Evolutionary conservation across 2,113 vertebrate species (phyloP).

Genomic region (Geothlypis trichas): DNA sequence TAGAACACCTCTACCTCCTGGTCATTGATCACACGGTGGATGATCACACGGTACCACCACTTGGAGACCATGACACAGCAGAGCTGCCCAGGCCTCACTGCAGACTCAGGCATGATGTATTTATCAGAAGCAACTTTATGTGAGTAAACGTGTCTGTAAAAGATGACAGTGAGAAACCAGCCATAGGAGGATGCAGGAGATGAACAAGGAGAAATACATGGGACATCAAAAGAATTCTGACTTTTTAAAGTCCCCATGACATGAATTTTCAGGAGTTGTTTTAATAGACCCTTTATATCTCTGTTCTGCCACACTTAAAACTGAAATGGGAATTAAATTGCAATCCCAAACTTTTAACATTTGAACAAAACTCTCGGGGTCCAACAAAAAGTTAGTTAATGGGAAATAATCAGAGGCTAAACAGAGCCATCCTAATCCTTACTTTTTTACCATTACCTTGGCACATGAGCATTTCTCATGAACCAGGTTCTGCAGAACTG

Average conservation of each 20-base stretch:
- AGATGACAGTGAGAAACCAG: neutral
- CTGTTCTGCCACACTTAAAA: neutral
- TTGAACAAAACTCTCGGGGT: neutral
- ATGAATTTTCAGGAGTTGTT: neutral
- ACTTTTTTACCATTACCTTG: neutral
- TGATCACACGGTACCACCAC: slow-evolving; percentile 91
- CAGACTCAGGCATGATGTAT: slow-evolving; percentile 81
- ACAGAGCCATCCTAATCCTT: neutral
- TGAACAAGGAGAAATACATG: neutral
- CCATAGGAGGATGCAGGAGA: neutral
- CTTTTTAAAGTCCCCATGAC: neutral
- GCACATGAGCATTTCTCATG: neutral
- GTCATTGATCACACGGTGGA: slow-evolving; percentile 80
- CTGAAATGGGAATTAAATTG: neutral
- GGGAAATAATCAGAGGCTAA: neutral
- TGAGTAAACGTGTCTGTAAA: slow-evolving; percentile 83
- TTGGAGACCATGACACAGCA: slow-evolving; percentile 81
- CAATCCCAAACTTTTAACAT: neutral
- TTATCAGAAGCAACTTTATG: slow-evolving; percentile 79
- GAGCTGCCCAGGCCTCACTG: slow-evolving; percentile 83
- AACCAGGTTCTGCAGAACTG: neutral
- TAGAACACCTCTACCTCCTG: slow-evolving; percentile 87
- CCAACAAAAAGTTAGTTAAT: neutral
- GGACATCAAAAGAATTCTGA: neutral
- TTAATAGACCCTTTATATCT: neutral